Evolutionary conservation across 1,140 invertebrate species (phyloP), one percentile per base, ranked within the genome.

Genomic region (Bombus fervidus): DNA sequence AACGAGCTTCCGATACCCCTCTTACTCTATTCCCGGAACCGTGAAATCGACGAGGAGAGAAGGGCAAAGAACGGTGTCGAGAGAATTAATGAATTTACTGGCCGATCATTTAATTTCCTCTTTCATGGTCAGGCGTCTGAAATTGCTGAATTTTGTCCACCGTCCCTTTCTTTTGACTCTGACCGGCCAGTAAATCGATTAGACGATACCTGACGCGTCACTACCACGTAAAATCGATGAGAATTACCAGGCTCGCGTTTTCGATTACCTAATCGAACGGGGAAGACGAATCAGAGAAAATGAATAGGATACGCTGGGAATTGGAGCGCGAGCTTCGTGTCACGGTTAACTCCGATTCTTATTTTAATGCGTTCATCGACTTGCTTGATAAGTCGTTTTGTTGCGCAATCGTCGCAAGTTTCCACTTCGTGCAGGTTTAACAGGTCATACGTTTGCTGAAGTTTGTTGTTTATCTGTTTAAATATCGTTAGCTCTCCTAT

Each of bases 61-160:
- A 66, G 41, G 53, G 80, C 68, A 87, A 90, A 86, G 64, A 90
- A 77, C 79, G 74, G 69, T 79, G 78, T 34, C 53, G 69, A 37
- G 34, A n/a, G 81, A 79, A 90, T 90, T 88, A 90, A 90, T 90
- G 86, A 90, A 90, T 87, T 90, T 90, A 88, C 83, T 62, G 83
- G 83, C 31, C 85, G 88, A 89, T 90, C 81, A 89, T 89, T 89
- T 87, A 84, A 87, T 87, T 89, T 87, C 88, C 88, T 75, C 64
- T 68, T 18, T 34, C 68, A 79, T 66, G 88, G 88, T 79, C 85
- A 84, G 73, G 77, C 73, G 71, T n/a, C 59, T 71, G 74, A 88
- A 89, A 88, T 88, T 89, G 79, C 64, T 64, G 77, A 68, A 76
- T 83, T 85, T 41, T 68, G 84, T 75, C 43, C 69, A 62, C 75